Percentiles rank a stretch among this genome's conserved stretches.
These are phyloP conservation scores for Poeciliopsis gracilis DNA, from an alignment of 2,797 vertebrate species.

Conservation along the genomic window DNA sequence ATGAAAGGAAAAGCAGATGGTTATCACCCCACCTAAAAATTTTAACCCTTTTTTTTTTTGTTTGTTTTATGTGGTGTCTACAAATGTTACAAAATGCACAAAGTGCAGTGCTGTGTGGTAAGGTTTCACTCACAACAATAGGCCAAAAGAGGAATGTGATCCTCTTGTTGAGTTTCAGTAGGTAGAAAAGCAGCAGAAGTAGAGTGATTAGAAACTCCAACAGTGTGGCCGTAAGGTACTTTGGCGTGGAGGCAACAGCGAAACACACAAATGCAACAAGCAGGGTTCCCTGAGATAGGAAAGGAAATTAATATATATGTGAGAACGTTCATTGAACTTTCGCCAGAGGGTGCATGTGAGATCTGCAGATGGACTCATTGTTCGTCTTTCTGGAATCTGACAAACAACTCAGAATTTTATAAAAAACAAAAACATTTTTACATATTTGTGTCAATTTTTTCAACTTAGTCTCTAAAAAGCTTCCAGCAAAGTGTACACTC, in stretches of 20 bases:
- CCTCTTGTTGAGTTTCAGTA: slow-evolving; percentile 80
- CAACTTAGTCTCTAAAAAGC: slow-evolving; percentile 5
- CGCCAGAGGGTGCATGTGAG: not conserved
- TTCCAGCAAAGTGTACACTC: not conserved
- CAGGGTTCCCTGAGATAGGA: slow-evolving; percentile 69
- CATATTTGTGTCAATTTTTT: not conserved
- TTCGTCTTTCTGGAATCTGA: not conserved
- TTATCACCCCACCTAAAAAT: not conserved
- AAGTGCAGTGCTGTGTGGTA: not conserved
- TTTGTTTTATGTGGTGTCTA: not conserved
- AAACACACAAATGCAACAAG: slow-evolving; percentile 76
- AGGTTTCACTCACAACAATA: slow-evolving; percentile 79
- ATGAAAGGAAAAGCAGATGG: slow-evolving; percentile 11
- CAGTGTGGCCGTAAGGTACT: slow-evolving; percentile 73
- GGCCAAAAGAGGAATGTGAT: slow-evolving; percentile 85
- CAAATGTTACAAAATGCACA: not conserved
- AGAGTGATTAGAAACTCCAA: slow-evolving; percentile 77
- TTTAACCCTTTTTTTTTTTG: not conserved
- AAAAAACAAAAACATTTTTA: slow-evolving; percentile 26
- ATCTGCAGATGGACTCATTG: not conserved
- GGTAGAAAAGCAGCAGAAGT: slow-evolving; percentile 81
- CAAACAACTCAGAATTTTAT: not conserved
- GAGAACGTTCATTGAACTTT: not conserved
- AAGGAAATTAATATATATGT: not conserved
- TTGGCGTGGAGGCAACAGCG: slow-evolving; percentile 40